Conservation (phyloP, 2,113 vertebrate genomes). For the Athene noctua region DNA sequence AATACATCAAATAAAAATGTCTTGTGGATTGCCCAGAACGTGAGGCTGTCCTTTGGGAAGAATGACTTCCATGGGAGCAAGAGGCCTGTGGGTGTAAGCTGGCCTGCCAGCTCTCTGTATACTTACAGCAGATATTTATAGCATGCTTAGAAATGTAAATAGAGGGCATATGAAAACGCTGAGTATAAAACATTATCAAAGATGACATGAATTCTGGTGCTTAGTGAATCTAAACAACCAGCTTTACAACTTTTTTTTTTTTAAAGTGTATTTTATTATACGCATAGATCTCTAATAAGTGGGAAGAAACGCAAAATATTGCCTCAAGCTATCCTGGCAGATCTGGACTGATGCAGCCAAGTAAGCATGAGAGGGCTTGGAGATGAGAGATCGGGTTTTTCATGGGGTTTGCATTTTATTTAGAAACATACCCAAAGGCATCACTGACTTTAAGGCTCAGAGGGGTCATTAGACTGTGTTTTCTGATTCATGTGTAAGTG, state of each 20-base stretch:
- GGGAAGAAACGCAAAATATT: background rate
- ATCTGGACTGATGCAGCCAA: background rate
- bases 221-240: slow-evolving; percentile 30
- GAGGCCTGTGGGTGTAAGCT: background rate
- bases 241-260: background rate
- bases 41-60: slow-evolving; percentile 12
- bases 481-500: background rate
- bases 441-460: background rate
- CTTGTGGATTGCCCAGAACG: background rate
- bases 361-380: background rate
- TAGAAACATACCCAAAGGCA: background rate
- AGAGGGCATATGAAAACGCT: slow-evolving; percentile 29
- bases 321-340: background rate
- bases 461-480: background rate
- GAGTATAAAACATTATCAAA: slow-evolving; percentile 38
- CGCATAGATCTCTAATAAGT: background rate
- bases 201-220: background rate
- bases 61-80: background rate
- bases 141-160: slow-evolving; percentile 53
- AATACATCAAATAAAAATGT: background rate
- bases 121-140: slow-evolving; percentile 24
- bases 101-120: background rate
- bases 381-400: background rate
- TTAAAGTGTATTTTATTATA: background rate
- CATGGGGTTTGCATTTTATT: background rate